Evolutionary conservation across 2,797 vertebrate genomes (phyloP), one percentile per base, ranked within the genome.

Genomic region (Etheostoma nigrum): DNA sequence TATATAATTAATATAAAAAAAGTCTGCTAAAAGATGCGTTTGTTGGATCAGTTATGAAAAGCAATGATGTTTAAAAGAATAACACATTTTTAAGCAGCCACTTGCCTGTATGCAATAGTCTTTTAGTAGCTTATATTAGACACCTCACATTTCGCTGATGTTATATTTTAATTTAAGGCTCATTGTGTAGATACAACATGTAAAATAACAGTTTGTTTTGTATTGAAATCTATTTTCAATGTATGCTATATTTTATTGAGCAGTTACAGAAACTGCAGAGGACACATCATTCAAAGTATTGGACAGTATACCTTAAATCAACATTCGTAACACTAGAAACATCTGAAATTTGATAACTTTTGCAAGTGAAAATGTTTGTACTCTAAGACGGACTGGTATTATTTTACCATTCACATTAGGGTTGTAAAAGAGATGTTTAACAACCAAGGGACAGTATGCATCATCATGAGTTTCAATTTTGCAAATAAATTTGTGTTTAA

Each of bases 91-190:
- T 53, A 72, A 66, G 57, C 42, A 19, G 33, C 45, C 63, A 79
- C 59, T 72, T 53, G 36, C 67, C 47, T 73, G 19, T 80, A 87
- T 82, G 77, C 82, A 74, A 40, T 85, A 77, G 76, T 74, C 69
- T 45, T 72, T 61, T 86, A 73, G 68, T 77, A 59, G 78, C 85
- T 85, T 88, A 33, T 77, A 44, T 83, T 70, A 81, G 70, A 74
- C 78, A 84, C 59, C n/a, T 86, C 65, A 82, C 79, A 67, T 86
- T 89, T 85, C 2, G 61, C 67, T 65, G 11, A 75, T 59, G 36
- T 78, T 81, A 25, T 70, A 69, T 76, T 83, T 59, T 92, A 87
- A 91, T 92, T 91, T 90, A 91, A 93, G 83, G 78, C 68, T 83
- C 54, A 73, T 73, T 89, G 73, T 92, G 88, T 92, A 89, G 86